Conservation (phyloP, 2,797 vertebrate genomes). For the Lagodon rhomboides region DNA sequence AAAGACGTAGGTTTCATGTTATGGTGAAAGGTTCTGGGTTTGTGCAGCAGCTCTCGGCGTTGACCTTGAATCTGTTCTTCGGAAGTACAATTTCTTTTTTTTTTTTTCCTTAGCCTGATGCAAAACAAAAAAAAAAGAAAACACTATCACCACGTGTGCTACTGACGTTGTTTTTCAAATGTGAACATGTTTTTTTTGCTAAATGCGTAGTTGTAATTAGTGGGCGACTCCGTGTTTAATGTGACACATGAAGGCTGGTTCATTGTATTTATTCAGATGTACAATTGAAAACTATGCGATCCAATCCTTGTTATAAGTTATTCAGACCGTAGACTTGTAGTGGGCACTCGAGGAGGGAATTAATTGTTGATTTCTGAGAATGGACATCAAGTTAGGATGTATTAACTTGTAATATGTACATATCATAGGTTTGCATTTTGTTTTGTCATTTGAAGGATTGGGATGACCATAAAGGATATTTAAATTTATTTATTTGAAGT, state of each 20-base stretch:
- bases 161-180: constrained; percentile 16
- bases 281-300: constrained; percentile 9
- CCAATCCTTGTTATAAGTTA: constrained; percentile 22
- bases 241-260: constrained; percentile 7
- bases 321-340: constrained; percentile 1
- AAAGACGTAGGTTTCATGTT: background rate
- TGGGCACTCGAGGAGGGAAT: constrained; percentile 16
- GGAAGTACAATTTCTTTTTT: background rate
- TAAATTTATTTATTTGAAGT: constrained; percentile 69
- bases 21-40: background rate
- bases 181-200: background rate
- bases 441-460: constrained; percentile 45
- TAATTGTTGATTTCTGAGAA: constrained; percentile 26
- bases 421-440: constrained; percentile 11
- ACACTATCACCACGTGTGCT: background rate
- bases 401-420: constrained; percentile 31
- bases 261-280: constrained; percentile 37
- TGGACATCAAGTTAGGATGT: constrained; percentile 18
- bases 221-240: constrained; percentile 10
- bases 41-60: background rate
- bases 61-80: background rate
- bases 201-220: background rate
- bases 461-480: constrained; percentile 28
- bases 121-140: background rate
- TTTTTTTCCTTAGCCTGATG: background rate